phyloP scores from a whole-genome alignment of 2,113 vertebrate genomes.

The Enhydra lutris region DNA sequence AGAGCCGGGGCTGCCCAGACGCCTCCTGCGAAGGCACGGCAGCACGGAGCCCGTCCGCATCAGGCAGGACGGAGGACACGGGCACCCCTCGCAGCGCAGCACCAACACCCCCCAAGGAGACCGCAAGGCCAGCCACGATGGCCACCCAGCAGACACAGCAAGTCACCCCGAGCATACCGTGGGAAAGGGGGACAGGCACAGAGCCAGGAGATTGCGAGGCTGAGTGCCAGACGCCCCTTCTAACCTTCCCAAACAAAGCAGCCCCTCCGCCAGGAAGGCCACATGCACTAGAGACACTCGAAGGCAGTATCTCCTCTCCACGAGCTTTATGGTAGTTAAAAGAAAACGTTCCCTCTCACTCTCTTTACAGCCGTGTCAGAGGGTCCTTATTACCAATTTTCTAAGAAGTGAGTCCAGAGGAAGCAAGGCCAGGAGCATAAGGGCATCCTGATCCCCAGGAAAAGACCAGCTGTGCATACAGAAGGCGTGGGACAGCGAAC shows the following conservation, averaged over 20 bases:
- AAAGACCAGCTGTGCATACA: not conserved
- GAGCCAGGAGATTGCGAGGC: not conserved
- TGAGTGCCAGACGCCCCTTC: not conserved
- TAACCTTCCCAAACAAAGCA: not conserved
- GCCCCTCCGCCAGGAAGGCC: not conserved
- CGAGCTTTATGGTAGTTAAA: not conserved
- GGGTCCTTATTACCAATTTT: not conserved
- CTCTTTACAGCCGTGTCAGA: not conserved
- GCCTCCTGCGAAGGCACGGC: not conserved
- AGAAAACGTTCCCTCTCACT: not conserved
- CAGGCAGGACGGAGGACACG: not conserved
- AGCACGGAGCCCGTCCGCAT: not conserved
- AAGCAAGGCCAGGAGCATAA: not conserved
- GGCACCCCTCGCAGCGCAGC: not conserved
- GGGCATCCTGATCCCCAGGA: not conserved
- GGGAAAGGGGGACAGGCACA: not conserved
- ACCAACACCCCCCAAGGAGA: not conserved
- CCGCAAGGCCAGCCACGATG: not conserved
- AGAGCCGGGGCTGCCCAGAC: not conserved
- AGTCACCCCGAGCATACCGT: not conserved
- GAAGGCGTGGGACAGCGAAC: accelerated
- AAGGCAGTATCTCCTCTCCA: not conserved
- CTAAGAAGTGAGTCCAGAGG: not conserved
- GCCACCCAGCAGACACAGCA: not conserved
- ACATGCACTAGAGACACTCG: accelerated